A percentile compares a stretch with the other conserved stretches of the same genome.
phyloP scores from a whole-genome alignment of 2,888 invertebrate genomes.

The Boloria selene region DNA sequence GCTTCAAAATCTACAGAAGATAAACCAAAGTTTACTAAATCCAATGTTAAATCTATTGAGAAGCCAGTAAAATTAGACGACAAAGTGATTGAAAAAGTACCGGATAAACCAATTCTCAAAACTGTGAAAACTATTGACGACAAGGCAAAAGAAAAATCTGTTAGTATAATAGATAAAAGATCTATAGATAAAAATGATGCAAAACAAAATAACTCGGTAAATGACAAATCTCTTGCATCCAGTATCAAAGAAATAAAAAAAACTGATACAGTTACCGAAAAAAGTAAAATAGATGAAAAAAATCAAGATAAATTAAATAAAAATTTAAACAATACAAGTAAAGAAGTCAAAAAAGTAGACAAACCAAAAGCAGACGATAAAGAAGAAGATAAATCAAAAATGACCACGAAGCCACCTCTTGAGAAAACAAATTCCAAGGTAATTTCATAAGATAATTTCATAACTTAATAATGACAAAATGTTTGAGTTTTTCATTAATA shows the following conservation, averaged over 20 bases:
- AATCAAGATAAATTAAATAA: slow-evolving; percentile 46
- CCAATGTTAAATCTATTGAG: slow-evolving; percentile 51
- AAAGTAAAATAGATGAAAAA: slow-evolving; percentile 36
- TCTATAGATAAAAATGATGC: slow-evolving; percentile 50
- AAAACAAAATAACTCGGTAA: slow-evolving; percentile 42
- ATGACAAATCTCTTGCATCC: slow-evolving; percentile 52
- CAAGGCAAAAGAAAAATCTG: slow-evolving; percentile 71
- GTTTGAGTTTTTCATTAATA: neutral
- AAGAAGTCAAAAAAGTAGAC: slow-evolving; percentile 50
- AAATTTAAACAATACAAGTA: slow-evolving; percentile 45
- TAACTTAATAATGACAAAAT: neutral
- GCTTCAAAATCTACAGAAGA: slow-evolving; percentile 59
- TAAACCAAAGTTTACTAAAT: slow-evolving; percentile 66
- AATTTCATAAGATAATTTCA: slow-evolving; percentile 30
- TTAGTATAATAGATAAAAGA: slow-evolving; percentile 70
- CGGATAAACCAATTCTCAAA: slow-evolving; percentile 63
- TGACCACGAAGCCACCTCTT: slow-evolving; percentile 75
- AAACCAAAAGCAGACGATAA: slow-evolving; percentile 46
- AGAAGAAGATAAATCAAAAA: slow-evolving; percentile 61
- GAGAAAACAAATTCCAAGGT: slow-evolving; percentile 74
- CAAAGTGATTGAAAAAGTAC: slow-evolving; percentile 53
- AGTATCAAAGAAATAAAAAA: slow-evolving; percentile 44
- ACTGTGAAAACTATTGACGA: slow-evolving; percentile 73
- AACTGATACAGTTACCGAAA: slow-evolving; percentile 37
- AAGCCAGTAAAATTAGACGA: slow-evolving; percentile 55